Evolutionary conservation across 2,888 invertebrate species (phyloP).

Genomic region (Gastracanthus pulcherrimus): DNA sequence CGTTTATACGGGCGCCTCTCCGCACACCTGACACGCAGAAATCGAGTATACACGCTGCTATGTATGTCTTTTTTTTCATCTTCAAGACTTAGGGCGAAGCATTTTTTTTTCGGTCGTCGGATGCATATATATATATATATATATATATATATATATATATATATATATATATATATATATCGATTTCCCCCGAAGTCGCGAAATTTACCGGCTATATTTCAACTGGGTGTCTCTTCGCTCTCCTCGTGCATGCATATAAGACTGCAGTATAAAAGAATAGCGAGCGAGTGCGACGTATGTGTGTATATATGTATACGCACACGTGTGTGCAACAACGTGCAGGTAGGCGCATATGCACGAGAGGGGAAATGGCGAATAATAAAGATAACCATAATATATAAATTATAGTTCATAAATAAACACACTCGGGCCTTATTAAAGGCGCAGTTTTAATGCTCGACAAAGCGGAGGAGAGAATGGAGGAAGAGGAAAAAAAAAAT

Average conservation of each 20-base stretch:
- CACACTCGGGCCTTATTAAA: constrained; percentile 52
- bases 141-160: too few relatives aligned
- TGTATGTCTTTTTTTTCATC: too few relatives aligned
- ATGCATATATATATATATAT: too few relatives aligned
- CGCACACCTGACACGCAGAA: too few relatives aligned
- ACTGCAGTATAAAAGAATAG: not conserved
- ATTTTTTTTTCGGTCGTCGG: not conserved
- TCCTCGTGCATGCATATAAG: not conserved
- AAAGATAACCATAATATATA: constrained; percentile 54
- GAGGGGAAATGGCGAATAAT: constrained; percentile 31
- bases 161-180: not conserved
- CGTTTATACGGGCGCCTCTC: not conserved
- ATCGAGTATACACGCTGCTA: too few relatives aligned
- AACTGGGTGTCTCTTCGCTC: not conserved
- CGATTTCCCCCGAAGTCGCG: constrained; percentile 13
- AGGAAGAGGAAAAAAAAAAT: not conserved
- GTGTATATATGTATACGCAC: not conserved
- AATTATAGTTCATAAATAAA: constrained; percentile 56
- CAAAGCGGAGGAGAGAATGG: constrained; percentile 8
- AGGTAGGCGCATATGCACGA: too few relatives aligned
- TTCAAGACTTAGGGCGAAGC: too few relatives aligned
- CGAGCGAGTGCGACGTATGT: not conserved
- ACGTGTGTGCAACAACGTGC: too few relatives aligned
- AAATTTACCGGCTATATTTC: constrained; percentile 33
- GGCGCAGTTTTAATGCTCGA: constrained; percentile 41